Evolutionary conservation across 2,113 vertebrate species (phyloP).

Genomic region (Terrapene triunguis): DNA sequence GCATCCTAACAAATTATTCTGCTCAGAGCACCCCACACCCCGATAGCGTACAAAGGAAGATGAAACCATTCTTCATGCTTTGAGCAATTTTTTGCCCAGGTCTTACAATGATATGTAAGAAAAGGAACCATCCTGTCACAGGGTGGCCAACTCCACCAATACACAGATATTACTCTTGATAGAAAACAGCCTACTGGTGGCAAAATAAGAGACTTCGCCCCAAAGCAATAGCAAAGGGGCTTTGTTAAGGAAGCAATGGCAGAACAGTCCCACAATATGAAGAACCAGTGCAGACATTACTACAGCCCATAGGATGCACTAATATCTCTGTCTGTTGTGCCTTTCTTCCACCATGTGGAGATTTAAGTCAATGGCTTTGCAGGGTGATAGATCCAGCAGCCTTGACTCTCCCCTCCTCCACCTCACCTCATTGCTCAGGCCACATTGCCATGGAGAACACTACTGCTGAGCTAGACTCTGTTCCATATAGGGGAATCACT

Average conservation of each 20-base stretch:
- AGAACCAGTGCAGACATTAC: neutral
- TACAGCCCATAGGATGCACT: neutral
- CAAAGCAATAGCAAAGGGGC: neutral
- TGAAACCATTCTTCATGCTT: neutral
- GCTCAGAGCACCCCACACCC: neutral
- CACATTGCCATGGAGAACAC: neutral
- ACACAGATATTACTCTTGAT: neutral
- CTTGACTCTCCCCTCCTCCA: neutral
- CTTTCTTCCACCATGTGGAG: neutral
- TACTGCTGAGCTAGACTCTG: neutral
- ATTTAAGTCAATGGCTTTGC: neutral
- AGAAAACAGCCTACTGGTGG: neutral
- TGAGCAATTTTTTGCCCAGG: neutral
- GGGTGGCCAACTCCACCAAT: accelerated
- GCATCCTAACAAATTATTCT: neutral
- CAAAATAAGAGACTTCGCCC: neutral
- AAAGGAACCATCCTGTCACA: neutral
- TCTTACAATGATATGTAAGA: neutral
- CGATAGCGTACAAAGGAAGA: neutral
- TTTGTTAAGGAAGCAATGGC: neutral
- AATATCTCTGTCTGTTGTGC: neutral
- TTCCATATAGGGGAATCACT: neutral
- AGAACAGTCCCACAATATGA: neutral
- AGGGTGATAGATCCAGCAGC: neutral
- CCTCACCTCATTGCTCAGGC: neutral